Percentiles rank a stretch among this genome's conserved stretches.
Evolutionary conservation across 1,140 invertebrate genomes (phyloP).

Genomic region (Papilio polyxenes): DNA sequence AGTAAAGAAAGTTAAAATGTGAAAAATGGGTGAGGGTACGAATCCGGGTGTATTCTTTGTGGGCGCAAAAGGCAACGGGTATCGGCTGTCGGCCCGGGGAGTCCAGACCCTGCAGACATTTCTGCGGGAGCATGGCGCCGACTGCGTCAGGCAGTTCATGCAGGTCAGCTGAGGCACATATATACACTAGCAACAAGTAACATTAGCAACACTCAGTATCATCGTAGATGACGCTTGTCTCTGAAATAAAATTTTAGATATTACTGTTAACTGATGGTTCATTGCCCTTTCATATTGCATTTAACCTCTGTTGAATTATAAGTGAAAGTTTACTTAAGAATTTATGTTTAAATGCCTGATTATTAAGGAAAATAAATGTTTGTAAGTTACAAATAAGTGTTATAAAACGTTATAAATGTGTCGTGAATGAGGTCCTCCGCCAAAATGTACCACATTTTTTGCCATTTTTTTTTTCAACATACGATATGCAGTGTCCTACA

Average conservation of each 20-base stretch:
- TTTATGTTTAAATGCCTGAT: too few species aligned
- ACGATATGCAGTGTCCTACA: background rate
- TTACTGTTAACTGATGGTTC: too few species aligned
- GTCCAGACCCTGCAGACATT: slow-evolving; percentile 82
- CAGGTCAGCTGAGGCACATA: slow-evolving; percentile 73
- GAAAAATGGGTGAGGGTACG: slow-evolving; percentile 55
- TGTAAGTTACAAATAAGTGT: too few species aligned
- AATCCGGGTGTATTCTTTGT: slow-evolving; percentile 63
- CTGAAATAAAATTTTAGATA: too few species aligned
- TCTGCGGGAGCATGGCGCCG: slow-evolving; percentile 82
- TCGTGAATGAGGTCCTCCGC: background rate
- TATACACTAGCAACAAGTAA: background rate
- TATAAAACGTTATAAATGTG: background rate
- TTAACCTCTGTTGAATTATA: too few species aligned
- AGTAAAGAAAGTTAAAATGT: slow-evolving; percentile 17
- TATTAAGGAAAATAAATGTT: too few species aligned
- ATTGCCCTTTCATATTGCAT: too few species aligned
- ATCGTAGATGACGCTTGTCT: background rate
- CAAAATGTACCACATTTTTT: background rate
- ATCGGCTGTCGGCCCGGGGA: slow-evolving; percentile 81
- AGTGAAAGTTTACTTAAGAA: too few species aligned
- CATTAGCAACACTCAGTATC: background rate
- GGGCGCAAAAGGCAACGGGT: slow-evolving; percentile 79
- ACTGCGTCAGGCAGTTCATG: slow-evolving; percentile 83
- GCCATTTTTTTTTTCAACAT: background rate